Percentiles rank a stretch among this genome's conserved stretches.
phyloP scores from a whole-genome alignment of 2,797 vertebrate species.

The Acipenser ruthenus region DNA sequence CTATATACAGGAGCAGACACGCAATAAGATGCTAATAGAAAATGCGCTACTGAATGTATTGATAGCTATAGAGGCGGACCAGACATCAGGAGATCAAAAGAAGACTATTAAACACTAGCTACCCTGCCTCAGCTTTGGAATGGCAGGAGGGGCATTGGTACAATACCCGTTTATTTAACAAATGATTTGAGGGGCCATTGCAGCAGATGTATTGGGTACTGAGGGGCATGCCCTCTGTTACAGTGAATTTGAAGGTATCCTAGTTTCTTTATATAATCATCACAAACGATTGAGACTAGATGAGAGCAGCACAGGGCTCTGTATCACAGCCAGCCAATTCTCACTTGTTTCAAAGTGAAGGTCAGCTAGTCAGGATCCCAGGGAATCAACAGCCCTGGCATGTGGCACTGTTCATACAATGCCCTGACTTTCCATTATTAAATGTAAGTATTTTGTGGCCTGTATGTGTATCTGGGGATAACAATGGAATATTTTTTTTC shows the following conservation, averaged over 20 bases:
- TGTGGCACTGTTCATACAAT: background rate
- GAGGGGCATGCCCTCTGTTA: background rate
- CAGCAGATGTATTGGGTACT: background rate
- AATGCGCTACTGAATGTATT: no score
- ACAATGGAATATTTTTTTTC: no score
- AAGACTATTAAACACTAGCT: no score
- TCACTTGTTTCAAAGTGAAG: constrained; percentile 2
- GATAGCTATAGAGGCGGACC: no score
- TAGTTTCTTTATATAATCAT: background rate
- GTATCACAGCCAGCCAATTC: constrained; percentile 1
- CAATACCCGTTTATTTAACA: background rate
- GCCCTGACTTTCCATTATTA: constrained; percentile 2
- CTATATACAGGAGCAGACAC: no score
- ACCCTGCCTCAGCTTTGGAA: no score
- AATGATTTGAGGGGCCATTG: background rate
- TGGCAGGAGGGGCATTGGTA: no score
- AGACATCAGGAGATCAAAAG: no score
- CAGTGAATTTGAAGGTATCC: background rate
- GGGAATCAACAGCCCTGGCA: background rate
- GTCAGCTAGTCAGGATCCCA: constrained; percentile 2
- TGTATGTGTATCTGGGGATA: background rate
- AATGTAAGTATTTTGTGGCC: background rate
- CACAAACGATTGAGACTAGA: background rate
- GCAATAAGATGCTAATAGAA: no score
- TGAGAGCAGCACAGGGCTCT: background rate